phyloP scores from a whole-genome alignment of 2,113 vertebrate species.

The Desmodus rotundus region DNA sequence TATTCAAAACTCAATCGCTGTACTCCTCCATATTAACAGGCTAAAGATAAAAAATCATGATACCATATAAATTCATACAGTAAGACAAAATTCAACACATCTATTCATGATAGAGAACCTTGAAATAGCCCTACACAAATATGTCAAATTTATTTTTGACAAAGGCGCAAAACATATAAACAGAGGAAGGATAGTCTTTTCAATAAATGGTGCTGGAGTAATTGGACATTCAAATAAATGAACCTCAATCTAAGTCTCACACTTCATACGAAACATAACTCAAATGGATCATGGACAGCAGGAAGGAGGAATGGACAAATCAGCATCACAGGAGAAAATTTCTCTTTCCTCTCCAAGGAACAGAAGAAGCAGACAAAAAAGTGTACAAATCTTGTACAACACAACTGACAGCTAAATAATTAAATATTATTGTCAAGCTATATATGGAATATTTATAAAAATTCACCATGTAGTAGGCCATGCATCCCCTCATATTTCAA shows the following conservation, averaged over 20 bases:
- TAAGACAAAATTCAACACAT: slow-evolving; percentile 4
- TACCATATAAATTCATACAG: not conserved
- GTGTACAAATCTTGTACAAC: not conserved
- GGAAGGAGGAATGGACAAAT: slow-evolving; percentile 28
- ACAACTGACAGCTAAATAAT: not conserved
- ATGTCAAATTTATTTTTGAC: slow-evolving; percentile 36
- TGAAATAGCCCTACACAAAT: not conserved
- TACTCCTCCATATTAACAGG: not conserved
- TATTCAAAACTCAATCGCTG: not conserved
- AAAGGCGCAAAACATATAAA: not conserved
- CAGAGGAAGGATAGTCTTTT: not conserved
- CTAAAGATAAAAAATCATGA: slow-evolving; percentile 17
- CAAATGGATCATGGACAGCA: not conserved
- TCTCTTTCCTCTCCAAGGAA: not conserved
- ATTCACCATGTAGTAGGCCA: slow-evolving; percentile 40
- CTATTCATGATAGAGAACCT: not conserved
- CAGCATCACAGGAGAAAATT: not conserved
- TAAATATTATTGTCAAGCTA: slow-evolving; percentile 15
- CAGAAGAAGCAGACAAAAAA: not conserved
- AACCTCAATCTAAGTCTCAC: not conserved
- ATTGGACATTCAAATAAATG: slow-evolving; percentile 7
- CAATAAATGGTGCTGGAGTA: slow-evolving; percentile 8
- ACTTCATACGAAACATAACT: slow-evolving; percentile 12
- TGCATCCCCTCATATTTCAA: slow-evolving; percentile 1
- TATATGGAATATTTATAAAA: not conserved